phyloP scores from a whole-genome alignment of 2,113 vertebrate species.

The Myocastor coypus region DNA sequence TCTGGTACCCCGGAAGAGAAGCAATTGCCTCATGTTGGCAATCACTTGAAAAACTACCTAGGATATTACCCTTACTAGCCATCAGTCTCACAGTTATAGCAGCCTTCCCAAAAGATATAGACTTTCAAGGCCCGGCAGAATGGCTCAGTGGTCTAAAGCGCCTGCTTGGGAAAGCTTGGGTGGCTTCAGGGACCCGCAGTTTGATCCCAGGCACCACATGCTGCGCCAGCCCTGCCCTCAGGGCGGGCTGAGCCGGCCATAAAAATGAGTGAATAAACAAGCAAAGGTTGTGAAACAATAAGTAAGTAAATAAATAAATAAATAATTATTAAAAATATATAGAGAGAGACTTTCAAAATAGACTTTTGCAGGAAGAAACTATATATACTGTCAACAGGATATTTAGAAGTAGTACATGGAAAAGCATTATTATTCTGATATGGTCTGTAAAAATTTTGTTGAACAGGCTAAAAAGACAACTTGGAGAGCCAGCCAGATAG shows the following conservation, averaged over 20 bases:
- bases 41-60: not conserved
- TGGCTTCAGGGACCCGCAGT: too few relatives aligned
- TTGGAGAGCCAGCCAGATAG: not conserved
- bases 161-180: too few relatives aligned
- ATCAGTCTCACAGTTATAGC: not conserved
- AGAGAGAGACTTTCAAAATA: constrained; percentile 25
- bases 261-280: too few relatives aligned
- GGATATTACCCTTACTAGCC: not conserved
- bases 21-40: not conserved
- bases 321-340: too few relatives aligned
- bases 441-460: not conserved
- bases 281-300: too few relatives aligned
- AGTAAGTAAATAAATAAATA: too few relatives aligned
- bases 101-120: not conserved
- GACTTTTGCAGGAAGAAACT: not conserved
- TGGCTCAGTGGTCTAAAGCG: too few relatives aligned
- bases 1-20: not conserved
- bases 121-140: too few relatives aligned
- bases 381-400: not conserved
- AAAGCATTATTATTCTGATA: constrained; percentile 18
- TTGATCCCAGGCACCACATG: too few relatives aligned
- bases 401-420: not conserved
- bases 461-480: constrained; percentile 10
- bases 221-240: too few relatives aligned
- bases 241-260: too few relatives aligned